Conservation (phyloP, 2,888 invertebrate species). For the Lithophane semibrunnea region DNA sequence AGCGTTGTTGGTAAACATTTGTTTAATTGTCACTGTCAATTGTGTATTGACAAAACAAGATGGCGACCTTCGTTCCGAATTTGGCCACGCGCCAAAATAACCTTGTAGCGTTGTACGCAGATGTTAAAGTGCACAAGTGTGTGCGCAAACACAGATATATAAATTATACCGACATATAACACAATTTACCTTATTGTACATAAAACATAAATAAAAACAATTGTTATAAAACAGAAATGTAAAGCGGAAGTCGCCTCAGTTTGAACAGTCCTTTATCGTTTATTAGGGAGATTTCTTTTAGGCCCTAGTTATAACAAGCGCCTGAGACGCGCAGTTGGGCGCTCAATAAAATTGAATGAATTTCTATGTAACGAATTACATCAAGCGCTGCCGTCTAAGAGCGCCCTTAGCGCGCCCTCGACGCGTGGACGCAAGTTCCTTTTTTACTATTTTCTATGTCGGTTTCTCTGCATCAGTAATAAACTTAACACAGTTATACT, state of each 20-base stretch:
- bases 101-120: not conserved
- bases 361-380: too few species aligned
- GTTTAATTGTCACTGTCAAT: not conserved
- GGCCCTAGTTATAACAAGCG: too few species aligned
- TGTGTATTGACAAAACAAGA: not conserved
- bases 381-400: too few species aligned
- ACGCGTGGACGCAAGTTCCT: too few species aligned
- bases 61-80: not conserved
- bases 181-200: slow-evolving; percentile 9
- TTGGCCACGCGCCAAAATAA: not conserved
- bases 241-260: not conserved
- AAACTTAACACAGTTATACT: too few species aligned
- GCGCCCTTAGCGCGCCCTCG: too few species aligned
- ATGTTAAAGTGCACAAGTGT: not conserved
- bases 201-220: slow-evolving; percentile 2
- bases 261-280: not conserved
- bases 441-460: too few species aligned
- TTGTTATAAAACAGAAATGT: not conserved
- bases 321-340: too few species aligned
- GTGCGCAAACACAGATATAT: not conserved
- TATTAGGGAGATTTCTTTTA: not conserved
- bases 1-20: not conserved
- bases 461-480: too few species aligned
- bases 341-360: too few species aligned
- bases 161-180: not conserved